These are phyloP conservation scores for Phoenicopterus ruber DNA, from an alignment of 2,113 vertebrate genomes.

Conservation along the genomic window DNA sequence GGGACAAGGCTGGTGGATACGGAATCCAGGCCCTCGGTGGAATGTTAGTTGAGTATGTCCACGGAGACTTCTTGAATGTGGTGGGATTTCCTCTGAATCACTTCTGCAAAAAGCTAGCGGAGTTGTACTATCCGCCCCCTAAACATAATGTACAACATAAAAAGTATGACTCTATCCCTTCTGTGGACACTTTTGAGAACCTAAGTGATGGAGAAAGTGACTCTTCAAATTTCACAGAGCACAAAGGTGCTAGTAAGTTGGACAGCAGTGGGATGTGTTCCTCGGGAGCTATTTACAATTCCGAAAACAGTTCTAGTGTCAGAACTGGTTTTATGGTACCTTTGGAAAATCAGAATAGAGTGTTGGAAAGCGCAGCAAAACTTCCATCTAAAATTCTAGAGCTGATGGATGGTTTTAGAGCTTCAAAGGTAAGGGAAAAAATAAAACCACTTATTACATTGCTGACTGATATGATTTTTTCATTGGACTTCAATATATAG, in stretches of 20 bases:
- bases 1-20: conserved; percentile 98
- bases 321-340: background rate
- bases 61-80: conserved; percentile 92
- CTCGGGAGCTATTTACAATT: background rate
- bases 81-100: conserved; percentile 94
- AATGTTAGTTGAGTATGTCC: conserved; percentile 90
- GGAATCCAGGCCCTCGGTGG: conserved; percentile 94
- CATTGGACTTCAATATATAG: background rate
- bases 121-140: conserved; percentile 67
- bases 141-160: background rate
- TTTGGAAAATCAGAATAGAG: background rate
- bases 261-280: background rate
- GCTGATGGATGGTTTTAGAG: conserved; percentile 87
- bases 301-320: background rate
- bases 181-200: conserved; percentile 58
- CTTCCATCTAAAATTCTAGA: conserved; percentile 70
- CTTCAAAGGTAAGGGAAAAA: conserved; percentile 83
- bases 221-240: background rate
- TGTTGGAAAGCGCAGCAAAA: background rate
- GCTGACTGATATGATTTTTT: background rate
- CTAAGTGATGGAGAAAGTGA: conserved; percentile 37
- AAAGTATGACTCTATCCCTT: conserved; percentile 52
- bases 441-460: background rate
- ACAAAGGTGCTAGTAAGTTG: background rate
- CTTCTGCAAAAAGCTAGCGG: conserved; percentile 87